phyloP scores from a whole-genome alignment of 2,888 invertebrate genomes.

The Merodon equestris region DNA sequence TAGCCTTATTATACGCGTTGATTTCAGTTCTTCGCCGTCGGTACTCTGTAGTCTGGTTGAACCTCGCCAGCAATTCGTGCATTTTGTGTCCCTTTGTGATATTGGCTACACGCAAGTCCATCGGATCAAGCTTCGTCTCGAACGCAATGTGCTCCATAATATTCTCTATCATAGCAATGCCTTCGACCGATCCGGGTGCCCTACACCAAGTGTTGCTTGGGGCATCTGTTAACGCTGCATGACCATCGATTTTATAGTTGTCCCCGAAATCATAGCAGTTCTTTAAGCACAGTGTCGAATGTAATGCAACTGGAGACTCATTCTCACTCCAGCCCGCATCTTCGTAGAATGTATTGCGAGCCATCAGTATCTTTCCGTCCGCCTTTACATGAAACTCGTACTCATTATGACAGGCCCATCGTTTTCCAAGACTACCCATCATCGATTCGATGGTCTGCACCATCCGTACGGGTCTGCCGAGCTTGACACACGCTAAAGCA shows the following conservation, averaged over 20 bases:
- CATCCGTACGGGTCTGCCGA: slow-evolving; percentile 84
- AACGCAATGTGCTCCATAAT: slow-evolving; percentile 85
- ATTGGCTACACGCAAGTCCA: slow-evolving; percentile 81
- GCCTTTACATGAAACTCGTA: slow-evolving; percentile 84
- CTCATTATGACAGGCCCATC: slow-evolving; percentile 82
- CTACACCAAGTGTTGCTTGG: slow-evolving; percentile 86
- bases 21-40: slow-evolving; percentile 80
- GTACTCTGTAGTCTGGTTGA: slow-evolving; percentile 81
- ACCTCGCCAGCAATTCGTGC: slow-evolving; percentile 79
- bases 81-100: slow-evolving; percentile 78
- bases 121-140: slow-evolving; percentile 80
- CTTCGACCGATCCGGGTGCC: slow-evolving; percentile 83
- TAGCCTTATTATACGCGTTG: slow-evolving; percentile 83
- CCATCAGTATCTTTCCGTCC: slow-evolving; percentile 84
- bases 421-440: slow-evolving; percentile 85
- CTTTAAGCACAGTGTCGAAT: slow-evolving; percentile 74
- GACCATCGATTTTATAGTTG: slow-evolving; percentile 84
- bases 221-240: slow-evolving; percentile 84
- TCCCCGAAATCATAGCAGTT: slow-evolving; percentile 84
- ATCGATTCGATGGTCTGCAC: slow-evolving; percentile 86
- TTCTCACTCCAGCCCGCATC: slow-evolving; percentile 81
- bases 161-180: slow-evolving; percentile 82
- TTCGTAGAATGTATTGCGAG: slow-evolving; percentile 81
- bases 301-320: slow-evolving; percentile 79
- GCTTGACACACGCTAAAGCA: slow-evolving; percentile 83